A percentile compares a stretch with the other conserved stretches of the same genome.
Conservation (phyloP, 2,113 vertebrate genomes). For the Chaenogobius annularis region DNA sequence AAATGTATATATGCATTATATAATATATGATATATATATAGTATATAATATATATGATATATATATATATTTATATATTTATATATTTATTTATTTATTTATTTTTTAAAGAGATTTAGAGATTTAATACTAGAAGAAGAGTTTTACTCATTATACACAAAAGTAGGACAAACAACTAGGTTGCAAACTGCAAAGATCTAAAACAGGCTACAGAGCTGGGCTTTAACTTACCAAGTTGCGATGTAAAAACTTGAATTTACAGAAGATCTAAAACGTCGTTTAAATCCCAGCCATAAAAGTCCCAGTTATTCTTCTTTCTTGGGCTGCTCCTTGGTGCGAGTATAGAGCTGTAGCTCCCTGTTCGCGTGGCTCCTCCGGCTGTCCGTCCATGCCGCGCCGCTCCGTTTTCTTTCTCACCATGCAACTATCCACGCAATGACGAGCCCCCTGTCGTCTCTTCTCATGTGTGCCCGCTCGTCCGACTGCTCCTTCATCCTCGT, state of each 20-base stretch:
- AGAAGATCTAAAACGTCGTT: not conserved
- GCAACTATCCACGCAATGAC: not conserved
- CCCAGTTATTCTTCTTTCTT: not conserved
- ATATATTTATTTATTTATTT: no score
- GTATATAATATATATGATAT: no score
- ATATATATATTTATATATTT: no score
- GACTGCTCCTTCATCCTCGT: not conserved
- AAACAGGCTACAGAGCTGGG: not conserved
- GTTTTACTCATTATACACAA: not conserved
- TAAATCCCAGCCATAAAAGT: conserved; percentile 16
- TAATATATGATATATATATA: no score
- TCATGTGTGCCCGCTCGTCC: not conserved
- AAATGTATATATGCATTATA: no score
- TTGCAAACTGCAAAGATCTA: not conserved
- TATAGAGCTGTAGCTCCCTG: not conserved
- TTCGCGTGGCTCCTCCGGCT: not conserved
- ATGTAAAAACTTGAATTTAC: conserved; percentile 32
- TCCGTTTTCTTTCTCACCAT: not conserved
- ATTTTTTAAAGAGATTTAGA: not conserved
- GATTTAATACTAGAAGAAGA: not conserved
- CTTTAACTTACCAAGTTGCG: conserved; percentile 71
- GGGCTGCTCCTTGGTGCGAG: not conserved
- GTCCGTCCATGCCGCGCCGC: not conserved
- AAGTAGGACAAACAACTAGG: not conserved
- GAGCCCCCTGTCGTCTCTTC: not conserved